Conservation (phyloP, 2,888 invertebrate genomes). For the Ceramica pisi region DNA sequence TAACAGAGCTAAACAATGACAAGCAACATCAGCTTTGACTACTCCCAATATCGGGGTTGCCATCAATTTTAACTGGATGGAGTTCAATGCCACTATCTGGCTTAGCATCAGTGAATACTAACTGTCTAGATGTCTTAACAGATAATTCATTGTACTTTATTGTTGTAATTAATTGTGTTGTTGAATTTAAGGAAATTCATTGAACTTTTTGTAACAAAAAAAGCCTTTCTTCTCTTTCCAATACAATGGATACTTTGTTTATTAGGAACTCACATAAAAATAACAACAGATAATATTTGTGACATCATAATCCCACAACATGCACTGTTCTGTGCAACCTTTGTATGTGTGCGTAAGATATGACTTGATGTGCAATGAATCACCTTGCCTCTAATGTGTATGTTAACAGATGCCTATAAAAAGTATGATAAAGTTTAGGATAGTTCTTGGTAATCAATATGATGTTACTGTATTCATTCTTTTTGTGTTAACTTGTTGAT, state of each 20-base stretch:
- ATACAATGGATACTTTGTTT: conserved; percentile 9
- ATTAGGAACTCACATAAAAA: conserved; percentile 27
- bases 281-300: conserved; percentile 35
- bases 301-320: conserved; percentile 31
- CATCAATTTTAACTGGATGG: background rate
- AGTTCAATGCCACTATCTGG: background rate
- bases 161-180: no score
- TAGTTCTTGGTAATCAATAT: conserved; percentile 29
- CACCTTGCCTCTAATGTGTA: conserved; percentile 13
- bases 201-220: conserved; percentile 16
- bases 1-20: no score
- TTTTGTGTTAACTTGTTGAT: conserved; percentile 28
- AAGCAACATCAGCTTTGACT: background rate
- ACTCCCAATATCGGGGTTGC: background rate
- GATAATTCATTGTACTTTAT: background rate
- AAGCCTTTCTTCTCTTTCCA: conserved; percentile 17
- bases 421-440: conserved; percentile 29
- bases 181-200: no score
- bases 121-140: background rate
- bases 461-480: conserved; percentile 31
- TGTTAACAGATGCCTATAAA: conserved; percentile 44
- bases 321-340: background rate
- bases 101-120: background rate
- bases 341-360: conserved; percentile 23
- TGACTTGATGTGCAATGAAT: conserved; percentile 17